Percentiles rank a stretch among this genome's conserved stretches.
Conservation (phyloP, 2,888 invertebrate genomes). For the Isotomurus palustris region DNA sequence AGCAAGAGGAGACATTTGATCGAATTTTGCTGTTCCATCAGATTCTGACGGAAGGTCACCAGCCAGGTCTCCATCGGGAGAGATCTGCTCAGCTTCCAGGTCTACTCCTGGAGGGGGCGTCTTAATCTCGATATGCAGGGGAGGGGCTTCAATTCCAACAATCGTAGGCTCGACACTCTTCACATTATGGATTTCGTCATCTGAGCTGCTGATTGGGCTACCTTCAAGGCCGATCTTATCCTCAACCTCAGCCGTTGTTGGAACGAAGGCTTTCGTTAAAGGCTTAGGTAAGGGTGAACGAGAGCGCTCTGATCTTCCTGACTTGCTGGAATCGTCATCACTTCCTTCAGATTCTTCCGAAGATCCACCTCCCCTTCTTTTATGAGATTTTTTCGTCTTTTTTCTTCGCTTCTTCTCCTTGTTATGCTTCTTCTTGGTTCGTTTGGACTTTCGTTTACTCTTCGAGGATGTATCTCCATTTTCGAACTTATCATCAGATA, state of each 20-base stretch:
- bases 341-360: too few relatives aligned
- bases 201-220: constrained; percentile 9
- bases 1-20: constrained; percentile 16
- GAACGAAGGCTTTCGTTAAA: constrained; percentile 18
- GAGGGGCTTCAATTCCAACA: constrained; percentile 16
- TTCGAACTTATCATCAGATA: not conserved
- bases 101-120: not conserved
- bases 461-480: constrained; percentile 7
- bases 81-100: not conserved
- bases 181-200: not conserved
- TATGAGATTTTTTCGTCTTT: not conserved
- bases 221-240: constrained; percentile 14
- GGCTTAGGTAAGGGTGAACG: constrained; percentile 16
- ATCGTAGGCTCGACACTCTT: not conserved
- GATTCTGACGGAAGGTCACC: not conserved
- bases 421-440: not conserved
- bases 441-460: too few relatives aligned
- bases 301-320: too few relatives aligned
- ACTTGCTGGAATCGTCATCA: too few relatives aligned
- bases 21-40: not conserved
- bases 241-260: constrained; percentile 20
- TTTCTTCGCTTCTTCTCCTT: too few relatives aligned
- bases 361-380: too few relatives aligned
- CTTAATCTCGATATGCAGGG: not conserved
- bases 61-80: constrained; percentile 4